phyloP scores from a whole-genome alignment of 2,113 vertebrate genomes.

The Oryzias curvinotus region DNA sequence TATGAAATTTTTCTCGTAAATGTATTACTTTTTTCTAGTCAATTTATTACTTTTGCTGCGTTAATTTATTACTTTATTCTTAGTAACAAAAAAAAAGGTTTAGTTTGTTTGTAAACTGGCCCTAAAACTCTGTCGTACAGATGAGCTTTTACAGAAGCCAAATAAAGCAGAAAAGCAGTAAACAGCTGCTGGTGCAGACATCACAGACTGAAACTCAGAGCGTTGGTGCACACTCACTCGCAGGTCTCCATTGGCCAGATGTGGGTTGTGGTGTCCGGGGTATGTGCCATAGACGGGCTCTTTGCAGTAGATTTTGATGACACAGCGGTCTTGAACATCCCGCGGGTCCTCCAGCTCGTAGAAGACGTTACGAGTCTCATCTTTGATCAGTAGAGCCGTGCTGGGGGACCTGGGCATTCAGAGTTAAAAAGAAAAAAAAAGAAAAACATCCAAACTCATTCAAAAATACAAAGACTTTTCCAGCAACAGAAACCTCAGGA shows the following conservation, averaged over 20 bases:
- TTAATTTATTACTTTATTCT: no score
- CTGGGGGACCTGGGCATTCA: slow-evolving; percentile 87
- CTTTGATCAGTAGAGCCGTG: slow-evolving; percentile 97
- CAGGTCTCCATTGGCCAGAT: slow-evolving; percentile 93
- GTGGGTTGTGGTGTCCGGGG: slow-evolving; percentile 81
- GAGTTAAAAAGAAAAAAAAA: slow-evolving; percentile 1
- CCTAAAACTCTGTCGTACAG: no score
- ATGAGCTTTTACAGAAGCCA: no score
- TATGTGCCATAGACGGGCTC: slow-evolving; percentile 91
- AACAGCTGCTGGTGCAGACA: no score
- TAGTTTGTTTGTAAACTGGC: no score
- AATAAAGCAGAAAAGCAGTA: no score
- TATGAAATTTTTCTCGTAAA: no score
- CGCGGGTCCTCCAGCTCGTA: slow-evolving; percentile 96
- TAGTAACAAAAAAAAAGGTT: no score
- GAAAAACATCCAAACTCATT: slow-evolving; percentile 8
- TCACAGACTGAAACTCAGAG: no score
- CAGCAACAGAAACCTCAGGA: no score
- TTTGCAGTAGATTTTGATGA: slow-evolving; percentile 97
- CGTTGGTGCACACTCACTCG: slow-evolving; percentile 77
- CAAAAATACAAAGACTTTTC: not conserved
- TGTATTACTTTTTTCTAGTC: no score
- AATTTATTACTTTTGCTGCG: no score
- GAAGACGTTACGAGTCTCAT: slow-evolving; percentile 94
- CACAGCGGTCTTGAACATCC: slow-evolving; percentile 94